A percentile compares a stretch with the other conserved stretches of the same genome.
phyloP scores from a whole-genome alignment of 2,888 invertebrate genomes.

The Chaetogeoica ovagalla region DNA sequence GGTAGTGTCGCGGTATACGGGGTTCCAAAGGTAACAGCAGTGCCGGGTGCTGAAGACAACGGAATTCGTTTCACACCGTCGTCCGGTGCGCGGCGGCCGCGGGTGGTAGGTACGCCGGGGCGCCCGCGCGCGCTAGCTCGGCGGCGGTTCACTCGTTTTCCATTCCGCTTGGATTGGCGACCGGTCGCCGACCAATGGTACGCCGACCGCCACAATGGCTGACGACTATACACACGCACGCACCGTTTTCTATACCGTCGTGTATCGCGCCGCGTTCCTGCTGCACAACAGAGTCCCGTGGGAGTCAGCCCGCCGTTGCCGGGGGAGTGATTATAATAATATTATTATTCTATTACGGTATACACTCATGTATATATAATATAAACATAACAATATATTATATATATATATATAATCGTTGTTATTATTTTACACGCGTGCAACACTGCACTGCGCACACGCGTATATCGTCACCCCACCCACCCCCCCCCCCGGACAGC shows the following conservation, averaged over 20 bases:
- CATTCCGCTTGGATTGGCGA: conserved; percentile 52
- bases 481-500: too few relatives aligned
- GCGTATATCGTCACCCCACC: too few relatives aligned
- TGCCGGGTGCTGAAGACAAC: neutral
- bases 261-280: too few relatives aligned
- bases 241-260: too few relatives aligned
- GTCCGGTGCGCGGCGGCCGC: neutral
- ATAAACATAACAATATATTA: too few relatives aligned
- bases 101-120: too few relatives aligned
- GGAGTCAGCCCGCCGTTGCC: neutral
- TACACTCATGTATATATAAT: too few relatives aligned
- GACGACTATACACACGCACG: conserved; percentile 3
- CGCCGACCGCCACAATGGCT: conserved; percentile 47
- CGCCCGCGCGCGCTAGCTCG: too few relatives aligned
- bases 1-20: neutral
- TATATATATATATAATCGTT: neutral
- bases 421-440: neutral
- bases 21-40: too few relatives aligned
- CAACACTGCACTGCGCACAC: neutral
- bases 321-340: neutral
- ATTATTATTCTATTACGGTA: conserved; percentile 1
- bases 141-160: conserved; percentile 7
- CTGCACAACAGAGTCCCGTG: neutral
- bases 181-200: conserved; percentile 40
- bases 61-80: neutral